Percentiles rank a stretch among this genome's conserved stretches.
These are phyloP conservation scores for Drosophila borealis DNA, from an alignment of 2,888 invertebrate species.

Conservation along the genomic window DNA sequence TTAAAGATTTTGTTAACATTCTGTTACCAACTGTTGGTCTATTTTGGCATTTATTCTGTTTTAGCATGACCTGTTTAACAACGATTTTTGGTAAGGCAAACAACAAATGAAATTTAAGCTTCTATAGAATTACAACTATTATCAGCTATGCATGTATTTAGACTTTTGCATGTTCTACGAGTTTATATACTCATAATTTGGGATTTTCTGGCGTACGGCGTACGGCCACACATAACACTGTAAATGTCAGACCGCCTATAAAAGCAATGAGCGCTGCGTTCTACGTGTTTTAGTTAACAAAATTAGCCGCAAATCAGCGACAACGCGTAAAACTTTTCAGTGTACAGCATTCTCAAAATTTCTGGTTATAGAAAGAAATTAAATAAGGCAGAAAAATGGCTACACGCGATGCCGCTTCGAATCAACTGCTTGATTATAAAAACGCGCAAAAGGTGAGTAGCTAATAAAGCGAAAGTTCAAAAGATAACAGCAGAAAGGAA, in stretches of 20 bases:
- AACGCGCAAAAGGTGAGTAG: constrained; percentile 87
- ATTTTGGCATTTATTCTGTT: neutral
- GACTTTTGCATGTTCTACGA: neutral
- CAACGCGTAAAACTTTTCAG: constrained; percentile 27
- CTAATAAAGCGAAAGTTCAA: neutral
- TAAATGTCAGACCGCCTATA: constrained; percentile 46
- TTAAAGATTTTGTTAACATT: neutral
- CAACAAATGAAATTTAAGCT: no score
- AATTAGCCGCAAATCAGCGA: constrained; percentile 35
- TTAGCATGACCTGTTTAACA: no score
- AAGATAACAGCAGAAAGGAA: constrained; percentile 2
- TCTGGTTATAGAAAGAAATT: constrained; percentile 46
- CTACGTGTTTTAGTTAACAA: constrained; percentile 62
- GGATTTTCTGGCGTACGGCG: constrained; percentile 1
- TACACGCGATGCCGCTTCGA: constrained; percentile 87
- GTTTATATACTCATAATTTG: neutral
- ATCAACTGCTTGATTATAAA: constrained; percentile 88
- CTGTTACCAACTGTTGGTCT: neutral
- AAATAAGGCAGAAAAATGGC: constrained; percentile 71
- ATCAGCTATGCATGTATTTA: neutral
- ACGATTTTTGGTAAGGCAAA: no score
- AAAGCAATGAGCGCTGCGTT: constrained; percentile 54
- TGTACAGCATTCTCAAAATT: constrained; percentile 51
- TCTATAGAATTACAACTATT: neutral
- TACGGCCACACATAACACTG: constrained; percentile 30